Evolutionary conservation across 1,140 invertebrate species (phyloP).

Genomic region (Cydia splendana): DNA sequence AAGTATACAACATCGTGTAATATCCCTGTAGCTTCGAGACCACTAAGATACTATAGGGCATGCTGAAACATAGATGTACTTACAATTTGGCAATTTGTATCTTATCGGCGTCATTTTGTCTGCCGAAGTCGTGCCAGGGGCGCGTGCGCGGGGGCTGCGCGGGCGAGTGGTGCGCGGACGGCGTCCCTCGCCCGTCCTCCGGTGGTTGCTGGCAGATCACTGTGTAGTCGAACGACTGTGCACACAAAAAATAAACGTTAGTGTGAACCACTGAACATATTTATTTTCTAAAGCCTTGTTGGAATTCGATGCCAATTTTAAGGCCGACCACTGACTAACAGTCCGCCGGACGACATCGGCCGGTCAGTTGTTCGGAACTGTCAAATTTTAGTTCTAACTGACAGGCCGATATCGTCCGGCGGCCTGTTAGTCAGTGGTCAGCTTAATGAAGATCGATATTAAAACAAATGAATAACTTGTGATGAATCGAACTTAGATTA

Average conservation of each 20-base stretch:
- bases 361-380: too few species aligned
- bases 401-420: too few species aligned
- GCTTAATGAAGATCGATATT: too few species aligned
- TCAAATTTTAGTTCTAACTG: too few species aligned
- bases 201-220: slow-evolving; percentile 87
- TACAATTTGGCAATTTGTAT: slow-evolving; percentile 99
- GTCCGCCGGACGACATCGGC: too few species aligned
- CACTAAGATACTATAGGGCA: not conserved
- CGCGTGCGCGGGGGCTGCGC: slow-evolving; percentile 86
- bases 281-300: not conserved
- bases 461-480: too few species aligned
- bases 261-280: not conserved
- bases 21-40: too few species aligned
- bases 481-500: too few species aligned
- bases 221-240: slow-evolving; percentile 92
- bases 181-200: slow-evolving; percentile 82
- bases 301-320: not conserved
- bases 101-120: slow-evolving; percentile 96
- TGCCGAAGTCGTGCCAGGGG: slow-evolving; percentile 95
- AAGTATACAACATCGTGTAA: too few species aligned
- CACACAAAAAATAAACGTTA: slow-evolving; percentile 38
- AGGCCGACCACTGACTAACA: too few species aligned
- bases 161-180: slow-evolving; percentile 82
- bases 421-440: too few species aligned
- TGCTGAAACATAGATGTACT: slow-evolving; percentile 79